Percentiles rank a stretch among this genome's conserved stretches.
Evolutionary conservation across 2,113 vertebrate genomes (phyloP).

Genomic region (Triplophysa dalaica): DNA sequence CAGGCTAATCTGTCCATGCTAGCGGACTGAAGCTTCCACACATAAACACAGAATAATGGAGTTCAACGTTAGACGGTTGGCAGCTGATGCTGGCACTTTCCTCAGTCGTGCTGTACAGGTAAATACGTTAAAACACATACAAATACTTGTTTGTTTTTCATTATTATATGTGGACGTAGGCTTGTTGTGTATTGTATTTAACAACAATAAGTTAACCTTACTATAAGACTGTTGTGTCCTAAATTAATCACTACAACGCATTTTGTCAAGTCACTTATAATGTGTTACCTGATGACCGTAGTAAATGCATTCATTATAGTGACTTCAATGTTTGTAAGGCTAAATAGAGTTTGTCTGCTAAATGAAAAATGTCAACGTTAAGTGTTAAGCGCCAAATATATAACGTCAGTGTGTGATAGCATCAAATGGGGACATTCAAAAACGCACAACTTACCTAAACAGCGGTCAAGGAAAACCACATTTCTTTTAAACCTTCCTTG

Average conservation of each 20-base stretch:
- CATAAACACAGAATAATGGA: constrained; percentile 76
- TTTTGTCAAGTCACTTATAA: neutral
- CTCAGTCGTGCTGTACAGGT: constrained; percentile 94
- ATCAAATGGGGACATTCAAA: too few species aligned
- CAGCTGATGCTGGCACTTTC: constrained; percentile 91
- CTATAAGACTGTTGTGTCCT: neutral
- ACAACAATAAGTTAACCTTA: neutral
- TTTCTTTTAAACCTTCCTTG: too few species aligned
- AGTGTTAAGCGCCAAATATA: too few species aligned
- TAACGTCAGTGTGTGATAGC: too few species aligned
- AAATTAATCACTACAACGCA: neutral
- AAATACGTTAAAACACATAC: constrained; percentile 35
- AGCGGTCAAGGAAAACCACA: too few species aligned
- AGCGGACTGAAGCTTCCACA: constrained; percentile 12
- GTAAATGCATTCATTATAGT: too few species aligned
- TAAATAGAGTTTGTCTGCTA: too few species aligned
- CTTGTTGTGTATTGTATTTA: neutral
- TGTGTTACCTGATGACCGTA: neutral
- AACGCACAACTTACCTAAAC: too few species aligned
- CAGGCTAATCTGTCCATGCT: constrained; percentile 36
- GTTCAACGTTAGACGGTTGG: constrained; percentile 91
- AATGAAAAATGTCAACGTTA: too few species aligned
- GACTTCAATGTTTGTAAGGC: too few species aligned
- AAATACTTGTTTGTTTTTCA: too few species aligned
- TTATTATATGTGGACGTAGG: neutral